phyloP scores from a whole-genome alignment of 2,888 invertebrate genomes.

The Tachina grossa region DNA sequence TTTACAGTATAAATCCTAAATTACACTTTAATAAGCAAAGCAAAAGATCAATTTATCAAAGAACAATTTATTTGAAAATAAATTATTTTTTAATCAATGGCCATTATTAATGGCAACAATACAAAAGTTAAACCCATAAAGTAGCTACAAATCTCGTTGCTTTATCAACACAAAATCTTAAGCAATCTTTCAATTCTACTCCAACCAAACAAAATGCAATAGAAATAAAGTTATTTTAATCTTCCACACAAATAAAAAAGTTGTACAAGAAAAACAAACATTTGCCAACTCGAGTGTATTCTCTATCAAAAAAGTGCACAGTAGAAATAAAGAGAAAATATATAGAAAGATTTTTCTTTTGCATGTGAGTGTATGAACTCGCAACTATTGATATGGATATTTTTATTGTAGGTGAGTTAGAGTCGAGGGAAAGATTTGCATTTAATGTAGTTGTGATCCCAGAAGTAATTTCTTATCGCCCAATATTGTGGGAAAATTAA shows the following conservation, averaged over 20 bases:
- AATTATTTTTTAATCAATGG: slow-evolving; percentile 37
- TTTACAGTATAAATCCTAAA: neutral
- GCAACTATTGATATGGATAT: too few relatives aligned
- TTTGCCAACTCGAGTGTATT: slow-evolving; percentile 4
- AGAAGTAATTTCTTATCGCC: too few relatives aligned
- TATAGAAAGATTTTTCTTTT: too few relatives aligned
- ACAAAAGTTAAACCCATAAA: slow-evolving; percentile 59
- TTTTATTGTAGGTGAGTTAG: too few relatives aligned
- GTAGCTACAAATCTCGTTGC: slow-evolving; percentile 54
- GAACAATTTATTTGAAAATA: slow-evolving; percentile 44
- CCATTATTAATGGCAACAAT: slow-evolving; percentile 59
- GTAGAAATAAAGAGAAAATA: too few relatives aligned
- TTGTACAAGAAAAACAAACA: neutral
- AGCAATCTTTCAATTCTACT: slow-evolving; percentile 42
- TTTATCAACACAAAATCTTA: slow-evolving; percentile 48
- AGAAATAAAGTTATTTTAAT: slow-evolving; percentile 15
- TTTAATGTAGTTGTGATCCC: too few relatives aligned
- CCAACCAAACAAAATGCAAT: neutral
- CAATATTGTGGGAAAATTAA: too few relatives aligned
- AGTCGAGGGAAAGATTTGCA: too few relatives aligned
- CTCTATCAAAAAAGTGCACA: neutral
- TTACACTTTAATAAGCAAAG: neutral
- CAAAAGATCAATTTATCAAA: slow-evolving; percentile 16
- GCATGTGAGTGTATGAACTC: too few relatives aligned
- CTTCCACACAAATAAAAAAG: slow-evolving; percentile 1